phyloP scores from a whole-genome alignment of 2,888 invertebrate species.

The Cantharis rustica region DNA sequence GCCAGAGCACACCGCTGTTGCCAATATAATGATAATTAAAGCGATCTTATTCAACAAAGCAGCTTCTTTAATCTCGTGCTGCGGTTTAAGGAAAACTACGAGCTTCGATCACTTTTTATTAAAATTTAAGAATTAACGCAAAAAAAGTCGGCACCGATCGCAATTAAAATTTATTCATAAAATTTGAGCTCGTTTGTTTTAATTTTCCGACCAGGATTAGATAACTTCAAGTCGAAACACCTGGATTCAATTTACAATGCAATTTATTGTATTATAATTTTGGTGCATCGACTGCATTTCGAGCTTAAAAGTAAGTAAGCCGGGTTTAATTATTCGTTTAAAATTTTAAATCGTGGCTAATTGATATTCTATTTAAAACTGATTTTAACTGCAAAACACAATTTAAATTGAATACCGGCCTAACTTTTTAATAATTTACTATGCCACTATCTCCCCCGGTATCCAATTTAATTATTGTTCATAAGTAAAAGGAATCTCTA shows the following conservation, averaged over 20 bases:
- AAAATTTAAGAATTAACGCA: not conserved
- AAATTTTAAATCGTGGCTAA: not conserved
- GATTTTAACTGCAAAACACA: not conserved
- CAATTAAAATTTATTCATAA: conserved; percentile 21
- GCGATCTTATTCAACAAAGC: conserved; percentile 14
- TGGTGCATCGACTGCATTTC: not conserved
- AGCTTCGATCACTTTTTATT: conserved; percentile 22
- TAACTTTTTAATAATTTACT: not conserved
- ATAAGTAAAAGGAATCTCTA: not conserved
- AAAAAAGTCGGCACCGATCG: conserved; percentile 14
- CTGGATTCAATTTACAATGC: not conserved
- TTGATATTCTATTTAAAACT: not conserved
- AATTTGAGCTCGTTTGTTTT: conserved; percentile 1
- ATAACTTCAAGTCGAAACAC: not conserved
- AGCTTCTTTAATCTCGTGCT: conserved; percentile 20
- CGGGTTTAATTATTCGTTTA: not conserved
- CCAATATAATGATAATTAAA: conserved; percentile 25
- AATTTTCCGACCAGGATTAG: not conserved
- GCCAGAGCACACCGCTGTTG: conserved; percentile 17
- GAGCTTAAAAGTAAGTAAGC: not conserved
- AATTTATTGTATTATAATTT: not conserved
- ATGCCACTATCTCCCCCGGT: too few species aligned
- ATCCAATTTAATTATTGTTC: not conserved
- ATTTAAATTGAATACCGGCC: not conserved
- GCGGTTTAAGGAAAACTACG: conserved; percentile 14